Evolutionary conservation across 2,888 invertebrate species (phyloP).

Genomic region (Nysson spinosus): DNA sequence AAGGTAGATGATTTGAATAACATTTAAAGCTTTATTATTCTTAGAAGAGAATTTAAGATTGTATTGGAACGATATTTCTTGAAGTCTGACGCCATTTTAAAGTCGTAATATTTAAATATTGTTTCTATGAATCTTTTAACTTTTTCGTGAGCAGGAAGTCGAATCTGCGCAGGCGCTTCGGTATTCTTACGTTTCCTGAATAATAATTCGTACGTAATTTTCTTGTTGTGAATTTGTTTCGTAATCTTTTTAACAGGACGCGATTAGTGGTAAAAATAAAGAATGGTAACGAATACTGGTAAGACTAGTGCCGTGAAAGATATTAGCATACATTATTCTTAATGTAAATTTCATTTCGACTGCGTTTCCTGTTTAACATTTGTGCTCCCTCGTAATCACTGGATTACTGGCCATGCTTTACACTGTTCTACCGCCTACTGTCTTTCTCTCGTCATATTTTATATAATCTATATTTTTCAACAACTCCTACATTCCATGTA

Average conservation of each 20-base stretch:
- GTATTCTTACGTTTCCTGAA: too few species aligned
- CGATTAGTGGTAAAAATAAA: background rate
- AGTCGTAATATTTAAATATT: too few species aligned
- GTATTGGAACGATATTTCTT: too few species aligned
- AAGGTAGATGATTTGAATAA: too few species aligned
- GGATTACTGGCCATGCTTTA: background rate
- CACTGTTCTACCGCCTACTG: background rate
- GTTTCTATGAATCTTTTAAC: too few species aligned
- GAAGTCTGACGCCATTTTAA: too few species aligned
- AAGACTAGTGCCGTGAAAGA: constrained; percentile 8
- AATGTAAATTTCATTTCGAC: constrained; percentile 16
- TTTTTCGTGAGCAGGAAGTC: too few species aligned
- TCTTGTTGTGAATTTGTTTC: background rate
- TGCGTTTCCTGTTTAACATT: background rate
- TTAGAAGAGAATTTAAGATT: too few species aligned
- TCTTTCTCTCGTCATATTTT: background rate
- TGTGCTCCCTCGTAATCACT: background rate
- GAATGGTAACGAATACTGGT: background rate
- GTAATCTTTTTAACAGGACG: background rate
- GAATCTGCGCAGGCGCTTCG: background rate
- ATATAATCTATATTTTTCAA: background rate
- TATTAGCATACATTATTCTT: constrained; percentile 9
- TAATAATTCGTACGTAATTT: too few species aligned
- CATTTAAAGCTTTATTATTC: too few species aligned
- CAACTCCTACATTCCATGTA: too few species aligned